Percentiles rank a stretch among this genome's conserved stretches.
These are phyloP conservation scores for Drosophila arawakana DNA, from an alignment of 1,140 invertebrate species.

Conservation along the genomic window DNA sequence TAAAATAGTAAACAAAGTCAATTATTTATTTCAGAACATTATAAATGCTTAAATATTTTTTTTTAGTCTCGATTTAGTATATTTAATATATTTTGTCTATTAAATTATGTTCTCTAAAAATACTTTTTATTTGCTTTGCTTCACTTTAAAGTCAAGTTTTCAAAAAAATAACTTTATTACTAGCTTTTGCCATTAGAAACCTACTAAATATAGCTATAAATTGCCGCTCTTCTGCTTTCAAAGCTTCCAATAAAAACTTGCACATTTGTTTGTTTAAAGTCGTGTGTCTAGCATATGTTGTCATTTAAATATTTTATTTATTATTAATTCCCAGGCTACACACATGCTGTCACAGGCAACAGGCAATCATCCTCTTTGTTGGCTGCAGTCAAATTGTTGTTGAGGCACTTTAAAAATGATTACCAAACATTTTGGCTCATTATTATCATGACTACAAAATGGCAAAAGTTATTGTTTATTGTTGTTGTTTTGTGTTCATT, in stretches of 20 bases:
- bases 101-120: too few species aligned
- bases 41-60: too few species aligned
- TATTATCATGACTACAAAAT: slow-evolving; percentile 58
- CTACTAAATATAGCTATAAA: too few species aligned
- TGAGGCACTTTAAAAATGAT: slow-evolving; percentile 59
- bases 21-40: too few species aligned
- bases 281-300: slow-evolving; percentile 7
- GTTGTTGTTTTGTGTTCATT: slow-evolving; percentile 40
- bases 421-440: slow-evolving; percentile 75
- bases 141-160: too few species aligned
- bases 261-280: slow-evolving; percentile 16
- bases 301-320: slow-evolving; percentile 9
- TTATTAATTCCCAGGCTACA: slow-evolving; percentile 18
- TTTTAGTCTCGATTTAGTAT: too few species aligned
- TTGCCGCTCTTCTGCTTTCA: too few species aligned
- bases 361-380: slow-evolving; percentile 20
- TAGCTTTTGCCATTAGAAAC: too few species aligned
- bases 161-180: too few species aligned
- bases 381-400: slow-evolving; percentile 41
- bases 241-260: neutral
- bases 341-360: neutral
- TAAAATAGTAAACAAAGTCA: too few species aligned
- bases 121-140: too few species aligned
- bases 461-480: slow-evolving; percentile 25
- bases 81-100: too few species aligned